phyloP scores from a whole-genome alignment of 2,888 invertebrate genomes.

The Philaethria dido region DNA sequence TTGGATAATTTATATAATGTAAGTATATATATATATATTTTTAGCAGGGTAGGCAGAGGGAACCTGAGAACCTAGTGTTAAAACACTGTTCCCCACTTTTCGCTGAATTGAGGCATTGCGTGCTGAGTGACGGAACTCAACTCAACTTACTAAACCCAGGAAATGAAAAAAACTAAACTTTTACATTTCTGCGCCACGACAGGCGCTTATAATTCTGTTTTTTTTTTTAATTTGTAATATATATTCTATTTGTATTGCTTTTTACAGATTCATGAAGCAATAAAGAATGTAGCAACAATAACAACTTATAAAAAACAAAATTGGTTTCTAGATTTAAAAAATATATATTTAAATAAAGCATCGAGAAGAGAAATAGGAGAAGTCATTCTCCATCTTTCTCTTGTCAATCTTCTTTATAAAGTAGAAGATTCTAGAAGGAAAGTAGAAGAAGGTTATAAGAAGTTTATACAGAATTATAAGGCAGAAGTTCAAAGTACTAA shows the following conservation, averaged over 20 bases:
- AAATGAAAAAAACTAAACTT: too few species aligned
- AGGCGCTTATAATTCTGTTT: too few species aligned
- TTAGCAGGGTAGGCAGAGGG: too few species aligned
- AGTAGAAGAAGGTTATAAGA: conserved; percentile 51
- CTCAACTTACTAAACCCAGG: too few species aligned
- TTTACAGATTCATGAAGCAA: conserved; percentile 66
- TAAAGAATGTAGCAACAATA: conserved; percentile 59
- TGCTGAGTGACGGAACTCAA: too few species aligned
- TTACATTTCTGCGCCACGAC: too few species aligned
- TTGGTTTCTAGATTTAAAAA: conserved; percentile 62
- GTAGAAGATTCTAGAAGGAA: conserved; percentile 56
- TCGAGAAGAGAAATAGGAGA: conserved; percentile 51
- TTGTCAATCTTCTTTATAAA: conserved; percentile 54
- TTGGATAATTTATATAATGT: conserved; percentile 55
- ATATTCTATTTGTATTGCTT: background rate
- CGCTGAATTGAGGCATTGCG: too few species aligned
- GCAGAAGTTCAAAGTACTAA: conserved; percentile 49
- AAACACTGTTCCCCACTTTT: too few species aligned
- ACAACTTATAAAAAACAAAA: conserved; percentile 58
- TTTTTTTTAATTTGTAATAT: too few species aligned
- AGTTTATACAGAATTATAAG: conserved; percentile 52
- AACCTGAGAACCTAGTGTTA: too few species aligned
- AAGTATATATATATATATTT: conserved; percentile 46
- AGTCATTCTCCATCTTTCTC: conserved; percentile 59
- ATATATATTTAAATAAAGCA: conserved; percentile 53